These are phyloP conservation scores for Creontiades dilutus DNA, from an alignment of 2,888 invertebrate genomes.

Conservation along the genomic window DNA sequence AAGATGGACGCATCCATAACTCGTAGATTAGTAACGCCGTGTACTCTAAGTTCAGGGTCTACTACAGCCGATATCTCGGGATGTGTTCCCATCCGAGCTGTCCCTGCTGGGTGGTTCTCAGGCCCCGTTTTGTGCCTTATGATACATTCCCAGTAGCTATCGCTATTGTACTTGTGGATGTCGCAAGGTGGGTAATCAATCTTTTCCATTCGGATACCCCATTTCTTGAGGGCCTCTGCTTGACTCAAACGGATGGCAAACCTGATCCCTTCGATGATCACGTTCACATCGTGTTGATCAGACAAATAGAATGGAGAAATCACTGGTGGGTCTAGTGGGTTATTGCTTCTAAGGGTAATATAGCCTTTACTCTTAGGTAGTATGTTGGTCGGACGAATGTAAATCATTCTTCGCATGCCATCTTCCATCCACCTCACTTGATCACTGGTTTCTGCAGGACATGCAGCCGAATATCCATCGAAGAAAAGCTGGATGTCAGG, in stretches of 20 bases:
- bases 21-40: constrained; percentile 78
- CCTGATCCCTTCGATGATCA: constrained; percentile 77
- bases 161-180: constrained; percentile 73
- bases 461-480: constrained; percentile 78
- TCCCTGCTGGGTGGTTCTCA: constrained; percentile 77
- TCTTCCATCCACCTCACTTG: constrained; percentile 69
- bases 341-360: constrained; percentile 78
- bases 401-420: constrained; percentile 71
- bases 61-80: constrained; percentile 77
- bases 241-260: constrained; percentile 76
- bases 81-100: constrained; percentile 78
- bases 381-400: constrained; percentile 77
- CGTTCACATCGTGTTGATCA: constrained; percentile 78
- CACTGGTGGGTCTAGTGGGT: constrained; percentile 80
- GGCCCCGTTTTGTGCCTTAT: constrained; percentile 76
- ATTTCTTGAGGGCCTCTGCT: constrained; percentile 75
- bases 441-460: constrained; percentile 74
- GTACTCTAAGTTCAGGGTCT: constrained; percentile 77
- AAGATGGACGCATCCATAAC: constrained; percentile 79
- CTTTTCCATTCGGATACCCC: constrained; percentile 75
- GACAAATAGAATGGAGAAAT: constrained; percentile 81
- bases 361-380: constrained; percentile 78
- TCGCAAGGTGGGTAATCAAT: constrained; percentile 75
- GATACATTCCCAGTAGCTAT: constrained; percentile 77
- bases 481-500: constrained; percentile 79